A percentile compares a stretch with the other conserved stretches of the same genome.
phyloP scores from a whole-genome alignment of 2,797 vertebrate species.

The Pyrrhura leucotis region DNA sequence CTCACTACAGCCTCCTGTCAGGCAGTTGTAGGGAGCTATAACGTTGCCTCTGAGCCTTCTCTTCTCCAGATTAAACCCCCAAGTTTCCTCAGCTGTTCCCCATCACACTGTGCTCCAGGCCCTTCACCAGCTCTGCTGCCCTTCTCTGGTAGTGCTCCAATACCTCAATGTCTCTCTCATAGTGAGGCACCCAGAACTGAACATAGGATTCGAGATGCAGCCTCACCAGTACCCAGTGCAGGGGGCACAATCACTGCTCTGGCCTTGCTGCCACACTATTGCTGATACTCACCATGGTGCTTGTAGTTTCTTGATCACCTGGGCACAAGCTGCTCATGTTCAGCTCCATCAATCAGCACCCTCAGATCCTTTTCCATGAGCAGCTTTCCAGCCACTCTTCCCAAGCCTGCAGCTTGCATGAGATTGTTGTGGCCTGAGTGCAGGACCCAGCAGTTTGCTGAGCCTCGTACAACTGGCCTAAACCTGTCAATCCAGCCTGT shows the following conservation, averaged over 20 bases:
- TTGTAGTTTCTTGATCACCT: background rate
- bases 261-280: background rate
- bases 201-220: rapidly evolving
- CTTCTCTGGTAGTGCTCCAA: background rate
- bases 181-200: background rate
- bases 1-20: no score
- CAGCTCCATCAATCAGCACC: background rate
- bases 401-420: background rate
- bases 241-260: background rate
- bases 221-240: background rate
- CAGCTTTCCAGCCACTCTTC: background rate
- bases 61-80: background rate
- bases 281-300: background rate
- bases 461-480: background rate
- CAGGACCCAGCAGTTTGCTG: background rate
- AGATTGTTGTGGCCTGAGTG: background rate
- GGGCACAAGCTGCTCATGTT: background rate
- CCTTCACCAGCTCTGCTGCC: background rate
- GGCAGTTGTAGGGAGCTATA: background rate
- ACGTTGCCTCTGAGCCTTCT: background rate
- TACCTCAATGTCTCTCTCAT: background rate
- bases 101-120: no score
- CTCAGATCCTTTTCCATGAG: background rate
- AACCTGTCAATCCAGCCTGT: background rate
- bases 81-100: background rate